A percentile compares a stretch with the other conserved stretches of the same genome.
Evolutionary conservation across 2,113 vertebrate species (phyloP).

Genomic region (Prietella phreatophila): DNA sequence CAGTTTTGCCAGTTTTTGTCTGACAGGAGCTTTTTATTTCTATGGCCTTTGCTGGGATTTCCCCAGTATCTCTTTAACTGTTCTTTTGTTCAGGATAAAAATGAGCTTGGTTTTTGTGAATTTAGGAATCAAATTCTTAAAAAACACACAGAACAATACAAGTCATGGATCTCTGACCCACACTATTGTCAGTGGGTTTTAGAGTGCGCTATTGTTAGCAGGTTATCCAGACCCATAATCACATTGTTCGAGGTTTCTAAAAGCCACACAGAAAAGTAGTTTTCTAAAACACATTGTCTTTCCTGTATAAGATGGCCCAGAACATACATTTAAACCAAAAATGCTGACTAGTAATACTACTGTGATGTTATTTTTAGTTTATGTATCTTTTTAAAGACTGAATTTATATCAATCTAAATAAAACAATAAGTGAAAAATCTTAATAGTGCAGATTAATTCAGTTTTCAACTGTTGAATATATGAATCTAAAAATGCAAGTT

Average conservation of each 20-base stretch:
- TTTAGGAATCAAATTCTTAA: constrained; percentile 62
- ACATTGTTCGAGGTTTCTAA: constrained; percentile 67
- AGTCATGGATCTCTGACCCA: constrained; percentile 27
- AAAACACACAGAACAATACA: constrained; percentile 55
- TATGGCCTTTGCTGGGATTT: constrained; percentile 16
- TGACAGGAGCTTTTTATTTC: not conserved
- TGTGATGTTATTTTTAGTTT: not conserved
- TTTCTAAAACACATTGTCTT: constrained; percentile 53
- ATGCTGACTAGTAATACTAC: not conserved
- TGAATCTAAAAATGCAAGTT: not conserved
- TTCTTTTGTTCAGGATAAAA: constrained; percentile 15
- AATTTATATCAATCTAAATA: not conserved
- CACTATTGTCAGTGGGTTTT: constrained; percentile 48
- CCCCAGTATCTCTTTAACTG: constrained; percentile 18
- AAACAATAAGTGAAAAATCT: not conserved
- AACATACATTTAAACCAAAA: constrained; percentile 4
- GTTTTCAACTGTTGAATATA: not conserved
- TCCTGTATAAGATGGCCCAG: constrained; percentile 57
- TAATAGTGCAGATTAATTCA: not conserved
- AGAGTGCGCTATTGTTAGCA: constrained; percentile 70
- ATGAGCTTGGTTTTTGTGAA: constrained; percentile 56
- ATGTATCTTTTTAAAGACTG: not conserved
- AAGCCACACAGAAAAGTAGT: constrained; percentile 61
- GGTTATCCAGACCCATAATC: constrained; percentile 73
- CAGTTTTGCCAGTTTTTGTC: constrained; percentile 4